phyloP scores from a whole-genome alignment of 2,113 vertebrate genomes.

The Corapipo altera region DNA sequence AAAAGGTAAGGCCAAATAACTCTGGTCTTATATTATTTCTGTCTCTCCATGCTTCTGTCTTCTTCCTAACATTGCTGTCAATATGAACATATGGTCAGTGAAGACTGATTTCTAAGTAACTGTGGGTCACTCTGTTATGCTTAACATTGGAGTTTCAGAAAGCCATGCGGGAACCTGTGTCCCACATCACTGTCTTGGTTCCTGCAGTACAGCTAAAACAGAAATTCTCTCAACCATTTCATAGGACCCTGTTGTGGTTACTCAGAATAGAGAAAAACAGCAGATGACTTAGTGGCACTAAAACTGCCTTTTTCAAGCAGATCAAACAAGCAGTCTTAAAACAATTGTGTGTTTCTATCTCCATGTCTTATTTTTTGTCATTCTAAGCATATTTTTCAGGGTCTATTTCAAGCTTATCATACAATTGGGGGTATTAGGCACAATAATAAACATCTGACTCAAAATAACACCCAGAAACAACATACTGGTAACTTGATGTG shows the following conservation, averaged over 20 bases:
- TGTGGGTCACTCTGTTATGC: accelerated
- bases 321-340: not conserved
- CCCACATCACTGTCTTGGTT: too few species aligned
- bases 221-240: not conserved
- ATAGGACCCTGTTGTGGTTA: not conserved
- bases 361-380: not conserved
- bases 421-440: not conserved
- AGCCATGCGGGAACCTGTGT: not conserved
- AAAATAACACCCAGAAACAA: not conserved
- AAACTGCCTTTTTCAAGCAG: not conserved
- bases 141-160: not conserved
- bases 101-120: not conserved
- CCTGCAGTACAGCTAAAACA: not conserved
- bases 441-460: not conserved
- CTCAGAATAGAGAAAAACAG: not conserved
- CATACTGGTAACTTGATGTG: not conserved
- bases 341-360: not conserved
- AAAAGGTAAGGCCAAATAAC: not conserved
- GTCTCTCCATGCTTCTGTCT: not conserved
- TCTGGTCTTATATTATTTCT: not conserved
- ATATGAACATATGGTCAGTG: not conserved
- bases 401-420: not conserved
- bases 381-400: not conserved
- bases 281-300: not conserved
- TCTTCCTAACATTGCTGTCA: not conserved